Conservation (phyloP, 1,140 invertebrate genomes). For the Drosophila pectinifera region DNA sequence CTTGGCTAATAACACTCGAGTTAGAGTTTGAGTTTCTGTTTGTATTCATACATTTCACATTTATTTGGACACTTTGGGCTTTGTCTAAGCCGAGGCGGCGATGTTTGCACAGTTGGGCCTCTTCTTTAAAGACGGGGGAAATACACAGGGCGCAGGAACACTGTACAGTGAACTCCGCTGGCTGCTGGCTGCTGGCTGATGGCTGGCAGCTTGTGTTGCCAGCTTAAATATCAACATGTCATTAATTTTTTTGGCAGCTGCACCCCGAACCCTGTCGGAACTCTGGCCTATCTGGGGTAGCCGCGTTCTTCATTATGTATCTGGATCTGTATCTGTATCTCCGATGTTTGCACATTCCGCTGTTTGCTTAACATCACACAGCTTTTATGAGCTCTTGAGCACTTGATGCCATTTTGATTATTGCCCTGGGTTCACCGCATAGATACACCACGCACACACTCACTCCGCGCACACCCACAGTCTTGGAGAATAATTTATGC, state of each 20-base stretch:
- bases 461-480: constrained; percentile 6
- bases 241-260: constrained; percentile 55
- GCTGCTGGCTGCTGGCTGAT: constrained; percentile 45
- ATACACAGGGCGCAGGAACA: constrained; percentile 12
- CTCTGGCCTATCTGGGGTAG: constrained; percentile 1
- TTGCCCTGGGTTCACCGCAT: constrained; percentile 31
- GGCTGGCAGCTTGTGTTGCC: constrained; percentile 57
- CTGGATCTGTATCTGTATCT: constrained; percentile 26
- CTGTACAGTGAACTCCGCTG: constrained; percentile 40
- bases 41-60: constrained; percentile 51
- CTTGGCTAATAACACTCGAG: constrained; percentile 34
- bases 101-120: constrained; percentile 73
- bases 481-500: constrained; percentile 4
- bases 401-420: constrained; percentile 49
- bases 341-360: constrained; percentile 32
- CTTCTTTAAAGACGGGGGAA: constrained; percentile 26
- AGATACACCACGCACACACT: constrained; percentile 15
- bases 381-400: constrained; percentile 37
- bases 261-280: constrained; percentile 14
- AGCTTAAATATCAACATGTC: constrained; percentile 72
- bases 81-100: constrained; percentile 59
- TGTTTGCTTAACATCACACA: constrained; percentile 38
- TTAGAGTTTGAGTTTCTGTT: constrained; percentile 21
- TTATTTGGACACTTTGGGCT: constrained; percentile 47
- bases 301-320: constrained; percentile 17